These are phyloP conservation scores for Acrobasis repandana DNA, from an alignment of 2,888 invertebrate genomes.

Conservation along the genomic window DNA sequence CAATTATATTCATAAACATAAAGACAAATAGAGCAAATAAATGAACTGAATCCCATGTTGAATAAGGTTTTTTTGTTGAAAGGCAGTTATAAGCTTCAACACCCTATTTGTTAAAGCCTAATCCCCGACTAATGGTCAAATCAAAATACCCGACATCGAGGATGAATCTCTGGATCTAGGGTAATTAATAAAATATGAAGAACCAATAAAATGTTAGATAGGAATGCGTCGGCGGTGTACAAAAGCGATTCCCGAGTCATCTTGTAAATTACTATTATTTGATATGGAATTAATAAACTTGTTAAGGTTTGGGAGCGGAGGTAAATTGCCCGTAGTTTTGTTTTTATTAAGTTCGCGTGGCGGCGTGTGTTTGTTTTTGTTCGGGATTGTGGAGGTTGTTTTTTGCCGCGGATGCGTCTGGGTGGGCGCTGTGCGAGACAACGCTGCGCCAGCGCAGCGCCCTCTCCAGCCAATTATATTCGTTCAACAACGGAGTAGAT, in stretches of 20 bases:
- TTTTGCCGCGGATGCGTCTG: slow-evolving; percentile 68
- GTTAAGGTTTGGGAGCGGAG: slow-evolving; percentile 78
- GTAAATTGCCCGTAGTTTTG: slow-evolving; percentile 74
- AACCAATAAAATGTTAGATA: slow-evolving; percentile 69
- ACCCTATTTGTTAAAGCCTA: slow-evolving; percentile 23
- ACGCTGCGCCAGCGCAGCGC: slow-evolving; percentile 64
- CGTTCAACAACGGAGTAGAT: slow-evolving; percentile 54
- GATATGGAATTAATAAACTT: slow-evolving; percentile 82
- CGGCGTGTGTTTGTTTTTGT: slow-evolving; percentile 79
- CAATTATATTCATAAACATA: neutral
- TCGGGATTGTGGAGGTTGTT: slow-evolving; percentile 67
- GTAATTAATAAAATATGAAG: slow-evolving; percentile 73
- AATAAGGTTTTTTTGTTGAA: slow-evolving; percentile 6
- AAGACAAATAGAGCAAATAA: neutral
- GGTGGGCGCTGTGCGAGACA: slow-evolving; percentile 77
- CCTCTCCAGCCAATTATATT: slow-evolving; percentile 60
- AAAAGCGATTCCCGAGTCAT: slow-evolving; percentile 73
- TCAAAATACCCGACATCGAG: slow-evolving; percentile 17
- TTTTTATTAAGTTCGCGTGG: slow-evolving; percentile 79
- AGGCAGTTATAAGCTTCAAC: slow-evolving; percentile 18
- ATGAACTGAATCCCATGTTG: neutral
- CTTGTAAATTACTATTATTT: slow-evolving; percentile 80
- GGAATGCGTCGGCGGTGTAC: slow-evolving; percentile 74
- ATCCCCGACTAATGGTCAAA: slow-evolving; percentile 26
- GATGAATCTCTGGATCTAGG: slow-evolving; percentile 33